Evolutionary conservation across 1,140 invertebrate species (phyloP), one percentile per base, ranked within the genome.

Genomic region (Drosophila equinoxialis): DNA sequence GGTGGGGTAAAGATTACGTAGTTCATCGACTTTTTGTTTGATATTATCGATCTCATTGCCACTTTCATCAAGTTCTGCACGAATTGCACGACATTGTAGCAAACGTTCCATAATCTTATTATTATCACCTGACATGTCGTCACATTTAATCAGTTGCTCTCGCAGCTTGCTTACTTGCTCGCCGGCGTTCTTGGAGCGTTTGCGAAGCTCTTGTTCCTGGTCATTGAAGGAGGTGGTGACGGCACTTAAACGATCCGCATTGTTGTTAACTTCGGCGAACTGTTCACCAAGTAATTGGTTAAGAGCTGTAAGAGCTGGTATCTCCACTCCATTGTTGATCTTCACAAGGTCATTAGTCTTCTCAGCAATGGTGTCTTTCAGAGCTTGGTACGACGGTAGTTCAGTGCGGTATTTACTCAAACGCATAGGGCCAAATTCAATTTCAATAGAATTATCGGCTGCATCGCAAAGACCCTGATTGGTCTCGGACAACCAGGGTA

Each of bases 91-190:
- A 82, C 96, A 95, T 75, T 95, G 95, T 71, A 96, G 94, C 6
- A 98, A 93, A 74, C 97, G 94, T 66, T 95, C 94, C 39, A 98
- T 93, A 63, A 98, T 96, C 89, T 97, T 96, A 3, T 94, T 94
- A 90, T 97, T 97, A 78, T 97, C 95, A 1, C 97, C 97, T 11
- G 96, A 96, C 82, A 98, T 94, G 92, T 98, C 97, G 90, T 99
- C 98, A 92, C 97, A 98, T 92, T 97, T 97, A 10, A 97, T 96
- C 1, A 98, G 94, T 57, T 96, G 94, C 90, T 98, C 98, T 23
- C 97, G 94, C 57, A 98, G 94, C 76, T 95, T 95, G 23, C 95
- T 95, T 1, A 98, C 94, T 60, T 93, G 93, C 59, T 96, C 95
- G 39, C 94, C 94, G 1, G 94, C 93, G 14, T 92, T 93, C 92